Evolutionary conservation across 1,140 invertebrate species (phyloP), one percentile per base, ranked within the genome.

Genomic region (Pseudomyrmex dendroicus): DNA sequence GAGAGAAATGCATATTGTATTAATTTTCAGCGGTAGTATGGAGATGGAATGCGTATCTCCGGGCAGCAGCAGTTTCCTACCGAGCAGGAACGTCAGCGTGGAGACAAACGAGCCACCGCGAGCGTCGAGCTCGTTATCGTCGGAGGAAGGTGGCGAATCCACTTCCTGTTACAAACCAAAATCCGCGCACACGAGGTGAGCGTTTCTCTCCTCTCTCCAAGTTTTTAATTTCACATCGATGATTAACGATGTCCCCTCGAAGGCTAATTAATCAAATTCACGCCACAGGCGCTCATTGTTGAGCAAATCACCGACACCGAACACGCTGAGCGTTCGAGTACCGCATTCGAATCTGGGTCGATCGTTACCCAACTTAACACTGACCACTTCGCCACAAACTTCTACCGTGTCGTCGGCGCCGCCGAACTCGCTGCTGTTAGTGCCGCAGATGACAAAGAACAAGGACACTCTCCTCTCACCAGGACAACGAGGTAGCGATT

Each of bases 291-390:
- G 93, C 64, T 93, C 93, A 52, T 84, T 94, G 61, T 89, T 93
- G 86, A 93, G 88, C 82, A 94, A 94, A 88, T 93, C 93, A 64
- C 93, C 92, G 84, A 96, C 96, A 4, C 96, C 96, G 4, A 97
- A 97, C 89, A 97, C 97, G 0, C 93, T 98, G 62, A 96, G 96
- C 15, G 97, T 98, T 54, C 96, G 97, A 90, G 96, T 97, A 8
- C 95, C 95, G 13, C 96, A 95, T 83, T 95, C 95, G 66, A 93
- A 91, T 84, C 92, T 97, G 70, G 96, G 96, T 25, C 96, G 97
- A 91, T 97, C 96, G 77, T 92, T 97, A 88, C 97, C 97, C 46
- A 97, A 97, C 89, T 91, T 97, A 68, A 96, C 95, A 20, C 90
- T 96, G 67, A 95, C 94, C 22, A 94, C 94, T 4, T 94, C 95